These are phyloP conservation scores for Cryptoprocta ferox DNA, from an alignment of 2,797 vertebrate genomes.

Conservation along the genomic window DNA sequence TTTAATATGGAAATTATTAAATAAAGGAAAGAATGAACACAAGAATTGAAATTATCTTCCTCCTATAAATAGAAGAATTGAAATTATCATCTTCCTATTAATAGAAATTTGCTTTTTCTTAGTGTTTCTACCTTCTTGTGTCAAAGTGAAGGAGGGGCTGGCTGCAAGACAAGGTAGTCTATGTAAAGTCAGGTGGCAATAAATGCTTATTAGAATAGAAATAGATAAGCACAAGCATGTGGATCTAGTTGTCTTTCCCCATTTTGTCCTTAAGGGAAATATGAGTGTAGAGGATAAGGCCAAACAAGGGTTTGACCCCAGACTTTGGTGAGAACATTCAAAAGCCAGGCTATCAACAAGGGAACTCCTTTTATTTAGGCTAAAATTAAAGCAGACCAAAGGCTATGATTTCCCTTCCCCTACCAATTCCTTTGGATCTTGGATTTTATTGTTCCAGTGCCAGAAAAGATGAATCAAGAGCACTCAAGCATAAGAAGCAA, in stretches of 20 bases:
- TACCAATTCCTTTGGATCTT: not conserved
- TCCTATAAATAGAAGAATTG: not conserved
- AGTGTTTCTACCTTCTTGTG: not conserved
- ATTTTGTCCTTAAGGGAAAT: not conserved
- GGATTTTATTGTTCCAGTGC: not conserved
- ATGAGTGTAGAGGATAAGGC: not conserved
- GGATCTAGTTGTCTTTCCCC: not conserved
- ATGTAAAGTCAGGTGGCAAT: not conserved
- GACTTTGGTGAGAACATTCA: not conserved
- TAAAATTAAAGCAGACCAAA: not conserved
- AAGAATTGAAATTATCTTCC: not conserved
- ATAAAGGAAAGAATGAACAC: not conserved
- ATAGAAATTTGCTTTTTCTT: not conserved
- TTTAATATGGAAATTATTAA: not conserved
- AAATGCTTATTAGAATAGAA: not conserved
- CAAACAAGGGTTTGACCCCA: not conserved
- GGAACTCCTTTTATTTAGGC: not conserved
- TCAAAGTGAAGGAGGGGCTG: not conserved
- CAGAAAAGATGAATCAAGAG: not conserved
- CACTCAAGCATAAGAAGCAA: not conserved
- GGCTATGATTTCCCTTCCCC: not conserved
- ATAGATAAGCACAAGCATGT: not conserved
- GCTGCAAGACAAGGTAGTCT: not conserved
- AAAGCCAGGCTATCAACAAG: not conserved
- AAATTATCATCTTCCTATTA: slow-evolving; percentile 14